Evolutionary conservation across 2,888 invertebrate genomes (phyloP).

Genomic region (Oscheius sp.): DNA sequence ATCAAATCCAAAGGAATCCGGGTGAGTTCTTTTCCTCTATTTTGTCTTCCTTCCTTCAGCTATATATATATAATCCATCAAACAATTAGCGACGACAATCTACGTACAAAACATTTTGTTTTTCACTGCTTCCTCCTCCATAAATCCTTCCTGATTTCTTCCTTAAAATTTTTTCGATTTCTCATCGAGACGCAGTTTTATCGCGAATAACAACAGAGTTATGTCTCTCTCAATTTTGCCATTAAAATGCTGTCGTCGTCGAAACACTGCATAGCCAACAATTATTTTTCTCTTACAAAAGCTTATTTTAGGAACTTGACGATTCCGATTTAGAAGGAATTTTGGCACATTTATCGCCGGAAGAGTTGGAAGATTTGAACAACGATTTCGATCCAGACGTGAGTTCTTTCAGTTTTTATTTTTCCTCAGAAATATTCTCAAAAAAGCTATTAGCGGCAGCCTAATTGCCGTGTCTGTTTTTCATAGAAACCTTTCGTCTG

Average conservation of each 20-base stretch:
- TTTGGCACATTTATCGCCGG: constrained; percentile 87
- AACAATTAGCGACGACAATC: no score
- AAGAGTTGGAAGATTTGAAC: constrained; percentile 94
- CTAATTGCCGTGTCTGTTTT: constrained; percentile 9
- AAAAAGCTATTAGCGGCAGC: not conserved
- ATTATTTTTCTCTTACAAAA: not conserved
- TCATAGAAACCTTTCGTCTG: constrained; percentile 17
- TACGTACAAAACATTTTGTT: no score
- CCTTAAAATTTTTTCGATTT: no score
- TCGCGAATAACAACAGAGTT: no score
- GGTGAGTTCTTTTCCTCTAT: constrained; percentile 28
- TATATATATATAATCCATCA: no score
- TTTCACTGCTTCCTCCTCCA: no score
- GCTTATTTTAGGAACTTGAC: constrained; percentile 62
- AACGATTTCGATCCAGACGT: constrained; percentile 99
- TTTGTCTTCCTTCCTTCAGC: no score
- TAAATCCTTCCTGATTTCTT: no score
- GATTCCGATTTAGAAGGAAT: constrained; percentile 87
- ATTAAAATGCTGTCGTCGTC: not conserved
- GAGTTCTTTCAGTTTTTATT: constrained; percentile 54
- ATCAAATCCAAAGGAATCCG: constrained; percentile 60
- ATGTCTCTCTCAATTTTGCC: no score
- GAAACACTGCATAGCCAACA: no score
- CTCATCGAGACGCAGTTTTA: no score
- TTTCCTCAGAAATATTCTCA: not conserved